Evolutionary conservation across 2,888 invertebrate genomes (phyloP).

Genomic region (Coecobrya sp.): DNA sequence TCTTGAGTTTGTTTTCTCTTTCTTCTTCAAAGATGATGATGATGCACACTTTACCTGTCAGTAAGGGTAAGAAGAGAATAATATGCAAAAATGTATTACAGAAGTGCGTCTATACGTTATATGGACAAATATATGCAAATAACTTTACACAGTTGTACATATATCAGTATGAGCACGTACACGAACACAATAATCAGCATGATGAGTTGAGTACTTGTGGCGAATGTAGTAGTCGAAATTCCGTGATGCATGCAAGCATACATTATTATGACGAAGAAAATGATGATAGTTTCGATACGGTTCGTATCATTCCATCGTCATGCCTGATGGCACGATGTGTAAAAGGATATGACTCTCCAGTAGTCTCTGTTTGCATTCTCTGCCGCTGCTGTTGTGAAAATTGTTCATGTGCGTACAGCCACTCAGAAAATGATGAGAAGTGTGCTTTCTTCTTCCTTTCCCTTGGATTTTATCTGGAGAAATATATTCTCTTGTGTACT

Average conservation of each 20-base stretch:
- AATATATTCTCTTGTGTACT: background rate
- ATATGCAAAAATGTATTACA: background rate
- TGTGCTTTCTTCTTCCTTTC: background rate
- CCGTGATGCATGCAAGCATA: slow-evolving; percentile 35
- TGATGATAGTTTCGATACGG: slow-evolving; percentile 27
- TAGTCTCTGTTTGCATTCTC: background rate
- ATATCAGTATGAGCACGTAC: background rate
- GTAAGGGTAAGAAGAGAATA: background rate
- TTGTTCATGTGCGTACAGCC: background rate
- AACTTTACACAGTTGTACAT: background rate
- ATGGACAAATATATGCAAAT: background rate
- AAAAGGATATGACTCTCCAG: slow-evolving; percentile 1
- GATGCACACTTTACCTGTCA: slow-evolving; percentile 36
- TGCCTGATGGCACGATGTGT: slow-evolving; percentile 3
- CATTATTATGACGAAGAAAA: slow-evolving; percentile 28
- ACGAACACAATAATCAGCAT: background rate
- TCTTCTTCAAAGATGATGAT: background rate
- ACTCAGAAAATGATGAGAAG: slow-evolving; percentile 4
- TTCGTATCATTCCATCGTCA: slow-evolving; percentile 34
- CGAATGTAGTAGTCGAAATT: background rate
- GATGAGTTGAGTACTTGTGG: background rate
- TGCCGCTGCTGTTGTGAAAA: background rate
- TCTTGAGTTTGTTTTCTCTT: slow-evolving; percentile 32
- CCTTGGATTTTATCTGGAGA: slow-evolving; percentile 22
- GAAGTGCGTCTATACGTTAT: background rate